Base-by-base conservation (phyloP, 2,797 vertebrate genomes). In the Natrix natrix region DNA sequence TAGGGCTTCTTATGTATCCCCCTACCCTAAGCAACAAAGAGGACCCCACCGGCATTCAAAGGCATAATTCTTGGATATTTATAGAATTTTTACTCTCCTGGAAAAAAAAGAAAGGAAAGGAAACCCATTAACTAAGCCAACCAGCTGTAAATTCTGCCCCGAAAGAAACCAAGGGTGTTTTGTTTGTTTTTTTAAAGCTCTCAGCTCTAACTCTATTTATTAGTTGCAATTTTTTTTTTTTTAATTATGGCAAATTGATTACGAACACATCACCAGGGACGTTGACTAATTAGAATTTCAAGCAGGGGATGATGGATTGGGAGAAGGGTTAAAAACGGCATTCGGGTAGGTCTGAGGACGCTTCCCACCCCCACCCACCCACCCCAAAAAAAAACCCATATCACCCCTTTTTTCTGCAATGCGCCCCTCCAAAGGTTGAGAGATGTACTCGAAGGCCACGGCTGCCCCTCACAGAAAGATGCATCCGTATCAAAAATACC, bases 221-320 rank as follows among this genome's bases (percentile, higher is more conserved):
- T 96, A 96, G 92, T 89, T 95, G 95, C 96, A 95, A 43, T 43
- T 57, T 61, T 61, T 61, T 61, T 61, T 91, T 8, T 96, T 96
- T 97, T 97, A 97, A 97, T 97, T 96, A 95, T 94, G 93, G 86
- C 88, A 95, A 96, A 91, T 95, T 95, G 96, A 95, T 95, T 95
- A 95, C 94, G 93, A 95, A 96, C 90, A 57, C 92, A 93, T 93
- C 97, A 94, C 96, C 90, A 93, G 96, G 94, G 97, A 97, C 94
- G 91, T 93, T 95, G 95, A 95, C 96, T 96, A 96, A 97, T 97
- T 95, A 95, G 95, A 96, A 96, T 93, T 97, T 96, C 95, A n/a
- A 93, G 94, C 95, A 96, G 8, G 24, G 60, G 95, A 96, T 95
- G 95, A 94, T 24, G 86, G 96, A 96, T 94, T 48, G 37, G 90